Conservation (phyloP, 2,797 vertebrate genomes). For the Lithobates sylvaticus region DNA sequence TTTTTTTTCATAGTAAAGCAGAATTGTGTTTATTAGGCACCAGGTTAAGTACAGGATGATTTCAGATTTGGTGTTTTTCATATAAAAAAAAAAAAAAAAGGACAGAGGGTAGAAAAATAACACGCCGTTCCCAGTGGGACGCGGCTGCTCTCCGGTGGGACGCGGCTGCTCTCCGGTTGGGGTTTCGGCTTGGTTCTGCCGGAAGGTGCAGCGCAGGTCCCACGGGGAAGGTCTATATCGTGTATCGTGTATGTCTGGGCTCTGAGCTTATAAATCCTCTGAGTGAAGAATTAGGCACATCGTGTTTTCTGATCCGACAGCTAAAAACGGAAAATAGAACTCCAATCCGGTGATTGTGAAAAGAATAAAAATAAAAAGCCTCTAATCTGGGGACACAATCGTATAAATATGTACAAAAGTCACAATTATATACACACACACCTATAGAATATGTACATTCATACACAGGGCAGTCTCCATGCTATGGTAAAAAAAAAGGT, state of each 20-base stretch:
- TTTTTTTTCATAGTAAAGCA: constrained; percentile 21
- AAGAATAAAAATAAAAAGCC: too few relatives aligned
- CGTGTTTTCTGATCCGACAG: too few relatives aligned
- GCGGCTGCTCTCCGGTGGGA: too few relatives aligned
- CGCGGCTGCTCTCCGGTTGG: not conserved
- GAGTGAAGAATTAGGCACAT: constrained; percentile 20
- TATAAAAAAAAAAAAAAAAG: not conserved
- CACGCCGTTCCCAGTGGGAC: not conserved
- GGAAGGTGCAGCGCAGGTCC: not conserved
- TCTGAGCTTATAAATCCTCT: not conserved
- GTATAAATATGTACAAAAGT: constrained; percentile 56
- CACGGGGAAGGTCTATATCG: too few relatives aligned
- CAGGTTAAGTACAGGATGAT: constrained; percentile 6
- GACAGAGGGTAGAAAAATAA: not conserved
- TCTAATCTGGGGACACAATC: not conserved
- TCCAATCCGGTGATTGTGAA: not conserved
- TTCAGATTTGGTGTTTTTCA: not conserved
- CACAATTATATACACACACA: constrained; percentile 49
- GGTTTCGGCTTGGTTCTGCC: not conserved
- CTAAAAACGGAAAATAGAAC: too few relatives aligned
- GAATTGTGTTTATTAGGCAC: constrained; percentile 31
- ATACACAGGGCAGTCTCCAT: not conserved
- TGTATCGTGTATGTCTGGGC: not conserved
- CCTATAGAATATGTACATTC: constrained; percentile 51
- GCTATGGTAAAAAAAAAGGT: not conserved